Evolutionary conservation across 2,888 invertebrate genomes (phyloP).

Genomic region (Hydropsyche betteni): DNA sequence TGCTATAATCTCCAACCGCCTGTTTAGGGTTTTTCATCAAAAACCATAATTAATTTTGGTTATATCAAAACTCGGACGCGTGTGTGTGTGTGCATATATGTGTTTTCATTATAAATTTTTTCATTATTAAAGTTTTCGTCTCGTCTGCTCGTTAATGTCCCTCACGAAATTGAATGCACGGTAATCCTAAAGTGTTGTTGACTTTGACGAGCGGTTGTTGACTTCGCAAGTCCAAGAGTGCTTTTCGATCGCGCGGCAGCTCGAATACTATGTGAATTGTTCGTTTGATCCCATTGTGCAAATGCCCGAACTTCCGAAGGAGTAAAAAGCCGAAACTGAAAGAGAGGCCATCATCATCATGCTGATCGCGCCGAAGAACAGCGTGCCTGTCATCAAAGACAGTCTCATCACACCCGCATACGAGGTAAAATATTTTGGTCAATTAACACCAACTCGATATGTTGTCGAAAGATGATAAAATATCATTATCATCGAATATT

Average conservation of each 20-base stretch:
- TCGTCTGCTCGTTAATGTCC: conserved; percentile 27
- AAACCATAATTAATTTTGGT: conserved; percentile 21
- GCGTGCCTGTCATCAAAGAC: conserved; percentile 71
- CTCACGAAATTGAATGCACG: conserved; percentile 19
- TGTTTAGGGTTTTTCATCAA: not conserved
- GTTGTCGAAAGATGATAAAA: no score
- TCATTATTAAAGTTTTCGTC: conserved; percentile 5
- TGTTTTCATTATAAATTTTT: not conserved
- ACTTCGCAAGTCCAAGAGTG: not conserved
- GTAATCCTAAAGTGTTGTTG: conserved; percentile 13
- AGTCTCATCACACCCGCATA: conserved; percentile 74
- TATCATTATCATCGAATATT: no score
- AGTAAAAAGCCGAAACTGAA: not conserved
- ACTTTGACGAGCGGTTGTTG: conserved; percentile 3
- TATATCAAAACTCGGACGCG: not conserved
- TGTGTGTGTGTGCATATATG: conserved; percentile 1
- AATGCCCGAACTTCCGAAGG: no score
- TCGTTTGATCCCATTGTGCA: no score
- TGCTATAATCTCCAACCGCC: conserved; percentile 1
- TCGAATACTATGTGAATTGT: no score
- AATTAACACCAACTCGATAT: no score
- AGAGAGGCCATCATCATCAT: conserved; percentile 32
- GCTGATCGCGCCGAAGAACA: conserved; percentile 70
- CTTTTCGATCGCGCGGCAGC: no score
- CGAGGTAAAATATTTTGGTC: conserved; percentile 63